Base-by-base conservation (phyloP, 2,888 invertebrate species). In the Serripes groenlandicus region DNA sequence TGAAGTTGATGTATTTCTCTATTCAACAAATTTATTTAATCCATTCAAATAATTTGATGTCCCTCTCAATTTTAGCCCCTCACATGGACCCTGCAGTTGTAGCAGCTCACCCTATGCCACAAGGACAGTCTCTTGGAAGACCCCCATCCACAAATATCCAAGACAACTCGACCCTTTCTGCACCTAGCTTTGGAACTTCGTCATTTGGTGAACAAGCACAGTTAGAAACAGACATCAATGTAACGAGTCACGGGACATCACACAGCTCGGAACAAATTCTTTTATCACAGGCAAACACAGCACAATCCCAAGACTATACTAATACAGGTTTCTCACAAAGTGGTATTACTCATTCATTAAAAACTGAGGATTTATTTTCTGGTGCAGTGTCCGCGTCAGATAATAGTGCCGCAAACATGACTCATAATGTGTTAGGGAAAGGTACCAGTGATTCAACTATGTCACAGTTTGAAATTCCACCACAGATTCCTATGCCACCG, bases 81-180 rank as follows among this genome's bases (percentile, higher is more conserved):
- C 92, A 92, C 79, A 90, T 92, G 87, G 93, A 93, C 83, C 93
- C 93, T 21, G 93, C 93, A 34, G 92, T 93, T 9, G 92, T 93
- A 7, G 92, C 91, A 70, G 92, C 92, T 32, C 92, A 92, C 62
- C 92, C 93, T 7, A 92, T 92, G 92, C 88, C 90, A 42, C 81
- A 86, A 35, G 80, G 86, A 37, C 86, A 86, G 56, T 66, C 80
- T 30, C 76, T 83, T 18, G 84, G 83, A 0, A 78, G 80, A 72
- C 81, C 84, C 26, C 74, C 82, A 42, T 76, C 85, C 62, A 76
- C 80, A 60, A 85, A 85, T 62, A 79, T 80, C 52, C 83, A 83
- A 5, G 81, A 84, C n/a, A 49, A 80, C 37, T 73, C 78, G 30
- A 72, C 70, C 32, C 75, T 86, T 26, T 71, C 80, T 74, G 85